Base-by-base conservation (phyloP, 1,140 invertebrate species). In the Doryteuthis pealeii region DNA sequence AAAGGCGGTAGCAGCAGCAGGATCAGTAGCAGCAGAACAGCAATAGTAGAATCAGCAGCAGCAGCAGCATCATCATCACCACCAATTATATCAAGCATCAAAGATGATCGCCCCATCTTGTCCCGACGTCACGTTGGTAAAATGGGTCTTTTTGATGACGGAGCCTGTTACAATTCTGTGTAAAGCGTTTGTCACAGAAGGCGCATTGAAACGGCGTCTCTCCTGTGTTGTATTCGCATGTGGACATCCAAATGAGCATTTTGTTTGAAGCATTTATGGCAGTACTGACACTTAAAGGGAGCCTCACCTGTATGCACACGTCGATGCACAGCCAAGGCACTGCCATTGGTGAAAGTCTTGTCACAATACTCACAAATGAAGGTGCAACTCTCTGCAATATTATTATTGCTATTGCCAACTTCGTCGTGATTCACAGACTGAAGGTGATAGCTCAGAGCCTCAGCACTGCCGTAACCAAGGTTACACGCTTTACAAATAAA, bases 1-100 rank as follows among this genome's bases (percentile, higher is more conserved):
- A n/a, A n/a, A 40, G 35, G 10, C 10, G 35, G 10, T 40, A 40
- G 35, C 35, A 5, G 35, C 35, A 98, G 76, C 86, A 85, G 35
- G 35, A 40, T 40, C 35, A 40, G 3, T 40, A 40, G 3, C 35
- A 40, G 35, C 4, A 40, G 35, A 40, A 10, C 35, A 40, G 35
- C 35, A 40, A 40, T 40, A 10, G 10, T 10, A 40, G 4, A 5
- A 40, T 40, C 4, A 40, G 10, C 35, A 40, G 3, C 35, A n/a
- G n/a, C n/a, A n/a, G n/a, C n/a, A n/a, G n/a, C n/a, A 40, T 40
- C 35, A 40, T 40, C 35, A 40, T 40, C 35, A n/a, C n/a, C n/a
- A n/a, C n/a, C n/a, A 10, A 10, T 40, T 40, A 40, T 3, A 10
- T 3, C 10, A 3, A 40, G 35, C 3, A 10, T 40, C 10, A 40